phyloP scores from a whole-genome alignment of 2,888 invertebrate species.

The Clunio marinus region DNA sequence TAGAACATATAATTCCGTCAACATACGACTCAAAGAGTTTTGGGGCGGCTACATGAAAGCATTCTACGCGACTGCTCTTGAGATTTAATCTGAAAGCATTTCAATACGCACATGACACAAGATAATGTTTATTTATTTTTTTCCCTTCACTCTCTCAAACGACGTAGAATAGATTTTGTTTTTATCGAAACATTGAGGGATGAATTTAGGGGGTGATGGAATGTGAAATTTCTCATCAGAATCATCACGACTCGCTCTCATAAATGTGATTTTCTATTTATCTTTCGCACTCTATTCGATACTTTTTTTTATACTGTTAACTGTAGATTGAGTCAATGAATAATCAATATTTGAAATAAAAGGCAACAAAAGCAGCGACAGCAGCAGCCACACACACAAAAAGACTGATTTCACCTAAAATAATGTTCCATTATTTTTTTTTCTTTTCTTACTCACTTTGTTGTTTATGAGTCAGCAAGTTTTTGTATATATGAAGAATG shows the following conservation, averaged over 20 bases:
- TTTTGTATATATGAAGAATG: background rate
- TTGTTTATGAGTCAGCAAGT: conserved; percentile 1
- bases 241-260: background rate
- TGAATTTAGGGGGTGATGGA: background rate
- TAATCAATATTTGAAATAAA: conserved; percentile 21
- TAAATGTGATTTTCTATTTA: background rate
- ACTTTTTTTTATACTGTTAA: background rate
- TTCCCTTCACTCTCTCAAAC: background rate
- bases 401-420: conserved; percentile 22
- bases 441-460: background rate
- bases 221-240: background rate
- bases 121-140: conserved; percentile 32
- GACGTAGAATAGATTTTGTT: background rate
- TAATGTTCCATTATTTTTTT: background rate
- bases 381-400: background rate
- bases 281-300: background rate
- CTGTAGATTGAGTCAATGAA: conserved; percentile 22
- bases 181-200: background rate
- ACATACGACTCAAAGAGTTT: no score
- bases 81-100: conserved; percentile 29
- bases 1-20: conserved; percentile 32
- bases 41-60: background rate
- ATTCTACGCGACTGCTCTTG: conserved; percentile 12
- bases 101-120: conserved; percentile 28
- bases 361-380: background rate